A percentile compares a stretch with the other conserved stretches of the same genome.
phyloP scores from a whole-genome alignment of 2,797 vertebrate genomes.

The Loriculus beryllinus region DNA sequence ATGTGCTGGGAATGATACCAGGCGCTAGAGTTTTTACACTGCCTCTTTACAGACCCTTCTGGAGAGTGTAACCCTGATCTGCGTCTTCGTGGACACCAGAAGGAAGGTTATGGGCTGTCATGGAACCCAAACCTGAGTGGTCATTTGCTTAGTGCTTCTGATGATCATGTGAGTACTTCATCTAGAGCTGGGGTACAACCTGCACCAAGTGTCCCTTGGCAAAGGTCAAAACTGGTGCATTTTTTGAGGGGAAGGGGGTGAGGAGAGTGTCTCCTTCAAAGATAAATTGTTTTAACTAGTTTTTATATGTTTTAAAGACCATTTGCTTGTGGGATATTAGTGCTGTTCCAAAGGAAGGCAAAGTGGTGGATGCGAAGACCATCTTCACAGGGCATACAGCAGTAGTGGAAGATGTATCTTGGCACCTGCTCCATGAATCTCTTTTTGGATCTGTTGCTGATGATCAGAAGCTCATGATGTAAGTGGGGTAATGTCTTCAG shows the following conservation, averaged over 20 bases:
- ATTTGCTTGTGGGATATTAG: constrained; percentile 98
- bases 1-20: not conserved
- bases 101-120: constrained; percentile 96
- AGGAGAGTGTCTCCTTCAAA: not conserved
- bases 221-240: not conserved
- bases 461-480: constrained; percentile 99
- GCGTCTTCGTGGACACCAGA: constrained; percentile 93
- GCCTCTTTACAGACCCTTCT: constrained; percentile 85
- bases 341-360: constrained; percentile 94
- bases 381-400: constrained; percentile 98
- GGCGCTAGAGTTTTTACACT: not conserved
- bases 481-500: constrained; percentile 27
- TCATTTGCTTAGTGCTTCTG: constrained; percentile 94
- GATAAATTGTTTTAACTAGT: rapidly evolving
- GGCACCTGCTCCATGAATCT: constrained; percentile 94
- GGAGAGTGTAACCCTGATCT: constrained; percentile 96
- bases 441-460: constrained; percentile 97
- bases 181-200: not conserved
- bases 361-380: constrained; percentile 96
- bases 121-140: constrained; percentile 98
- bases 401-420: constrained; percentile 96
- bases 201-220: not conserved
- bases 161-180: constrained; percentile 88
- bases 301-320: constrained; percentile 76
- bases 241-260: not conserved